A percentile compares a stretch with the other conserved stretches of the same genome.
Conservation (phyloP, 2,113 vertebrate genomes). For the Osmerus mordax region DNA sequence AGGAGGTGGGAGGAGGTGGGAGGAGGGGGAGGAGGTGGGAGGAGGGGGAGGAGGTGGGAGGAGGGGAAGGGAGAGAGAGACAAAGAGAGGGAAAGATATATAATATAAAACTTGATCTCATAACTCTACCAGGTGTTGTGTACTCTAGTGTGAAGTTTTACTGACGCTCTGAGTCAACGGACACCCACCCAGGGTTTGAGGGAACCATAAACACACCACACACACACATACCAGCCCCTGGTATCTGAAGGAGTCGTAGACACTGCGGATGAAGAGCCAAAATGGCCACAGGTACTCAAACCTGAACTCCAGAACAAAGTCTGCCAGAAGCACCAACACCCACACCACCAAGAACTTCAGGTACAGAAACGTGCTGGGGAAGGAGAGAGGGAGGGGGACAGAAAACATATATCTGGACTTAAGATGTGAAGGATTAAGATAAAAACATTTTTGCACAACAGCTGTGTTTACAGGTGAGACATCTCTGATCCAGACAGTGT, state of each 20-base stretch:
- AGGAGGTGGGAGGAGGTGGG: conserved; percentile 25
- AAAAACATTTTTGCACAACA: conserved; percentile 10
- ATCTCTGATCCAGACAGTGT: neutral
- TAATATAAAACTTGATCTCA: neutral
- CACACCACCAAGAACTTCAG: conserved; percentile 98
- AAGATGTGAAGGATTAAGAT: too few species aligned
- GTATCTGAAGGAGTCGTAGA: conserved; percentile 98
- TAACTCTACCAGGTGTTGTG: too few species aligned
- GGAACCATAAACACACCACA: neutral
- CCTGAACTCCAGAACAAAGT: conserved; percentile 98
- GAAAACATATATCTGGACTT: too few species aligned
- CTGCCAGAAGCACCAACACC: conserved; percentile 93
- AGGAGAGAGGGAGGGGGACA: conserved; percentile 5
- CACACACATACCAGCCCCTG: conserved; percentile 90
- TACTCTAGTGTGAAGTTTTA: too few species aligned
- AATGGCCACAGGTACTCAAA: conserved; percentile 99
- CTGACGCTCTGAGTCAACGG: too few species aligned
- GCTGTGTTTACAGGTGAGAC: conserved; percentile 4
- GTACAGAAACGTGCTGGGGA: conserved; percentile 90
- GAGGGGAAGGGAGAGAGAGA: conserved; percentile 7
- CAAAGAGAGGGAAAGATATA: neutral
- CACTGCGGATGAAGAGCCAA: conserved; percentile 98
- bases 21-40: neutral
- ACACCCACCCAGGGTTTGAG: too few species aligned
- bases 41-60: conserved; percentile 25